Percentiles rank a stretch among this genome's conserved stretches.
phyloP scores from a whole-genome alignment of 2,797 vertebrate species.

The Jordanella pulchra region DNA sequence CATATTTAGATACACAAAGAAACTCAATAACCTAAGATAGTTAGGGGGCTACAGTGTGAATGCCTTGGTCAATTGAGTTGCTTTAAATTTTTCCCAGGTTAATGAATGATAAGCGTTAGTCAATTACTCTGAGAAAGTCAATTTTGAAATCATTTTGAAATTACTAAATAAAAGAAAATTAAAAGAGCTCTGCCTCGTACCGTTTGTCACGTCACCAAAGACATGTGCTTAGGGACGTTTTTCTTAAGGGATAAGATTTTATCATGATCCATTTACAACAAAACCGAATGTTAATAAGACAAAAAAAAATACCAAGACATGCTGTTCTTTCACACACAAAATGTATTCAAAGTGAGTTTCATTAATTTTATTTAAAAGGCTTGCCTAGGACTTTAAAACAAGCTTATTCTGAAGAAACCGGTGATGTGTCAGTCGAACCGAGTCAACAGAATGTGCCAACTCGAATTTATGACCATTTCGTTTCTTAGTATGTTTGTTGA shows the following conservation, averaged over 20 bases:
- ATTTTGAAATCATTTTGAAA: not conserved
- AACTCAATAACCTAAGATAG: not conserved
- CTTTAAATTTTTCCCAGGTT: no score
- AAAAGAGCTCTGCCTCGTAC: not conserved
- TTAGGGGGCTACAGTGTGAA: not conserved
- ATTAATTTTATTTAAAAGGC: not conserved
- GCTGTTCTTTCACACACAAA: not conserved
- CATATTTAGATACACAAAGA: not conserved
- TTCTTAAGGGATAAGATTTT: not conserved
- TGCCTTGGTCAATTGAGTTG: no score
- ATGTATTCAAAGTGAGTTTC: not conserved
- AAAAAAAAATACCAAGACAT: not conserved
- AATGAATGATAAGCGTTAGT: not conserved
- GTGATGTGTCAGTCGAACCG: no score
- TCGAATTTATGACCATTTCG: not conserved
- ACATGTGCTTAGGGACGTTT: not conserved
- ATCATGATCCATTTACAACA: not conserved
- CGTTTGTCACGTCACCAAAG: not conserved
- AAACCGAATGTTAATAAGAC: not conserved
- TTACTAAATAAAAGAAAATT: not conserved
- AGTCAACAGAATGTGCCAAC: no score
- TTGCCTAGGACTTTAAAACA: not conserved
- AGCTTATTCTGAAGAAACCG: not conserved
- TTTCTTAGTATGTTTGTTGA: not conserved
- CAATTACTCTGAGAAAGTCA: not conserved